Base-by-base conservation (phyloP, 2,888 invertebrate species). In the Alentia gelatinosa region DNA sequence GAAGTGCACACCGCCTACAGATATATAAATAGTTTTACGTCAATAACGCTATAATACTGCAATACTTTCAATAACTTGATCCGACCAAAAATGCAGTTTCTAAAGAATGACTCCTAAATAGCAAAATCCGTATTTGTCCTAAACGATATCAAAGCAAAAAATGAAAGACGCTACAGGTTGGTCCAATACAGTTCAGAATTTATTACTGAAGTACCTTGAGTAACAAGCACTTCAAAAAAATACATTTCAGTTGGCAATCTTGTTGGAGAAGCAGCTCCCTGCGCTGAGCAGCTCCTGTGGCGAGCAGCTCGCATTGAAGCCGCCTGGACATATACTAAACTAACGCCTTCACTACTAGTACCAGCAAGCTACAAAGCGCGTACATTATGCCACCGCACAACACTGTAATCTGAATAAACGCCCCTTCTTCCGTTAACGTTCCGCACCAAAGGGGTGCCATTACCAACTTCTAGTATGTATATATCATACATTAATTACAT, bases 131-230 rank as follows among this genome's bases (percentile, higher is more conserved):
- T n/a, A n/a, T n/a, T n/a, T n/a, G n/a, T n/a, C n/a, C n/a, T n/a
- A n/a, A n/a, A n/a, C n/a, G n/a, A n/a, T n/a, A n/a, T n/a, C n/a
- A n/a, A n/a, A n/a, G n/a, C n/a, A n/a, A n/a, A n/a, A n/a, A n/a
- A n/a, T n/a, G n/a, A 4, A 56, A 56, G 9, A 74, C 79, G 23
- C 35, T 19, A 37, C 37, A 39, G 5, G 5, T 79, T 39, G 79
- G 39, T 79, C 79, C 79, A 79, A 79, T 79, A 79, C 79, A 79
- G 39, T 79, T 79, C 79, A 79, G 79, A 79, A 86, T 86, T 86
- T 86, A 86, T 86, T 86, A 86, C 50, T 47, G 35, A 40, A 47
- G 86, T 86, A 86, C 86, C 86, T 86, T 3, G 23, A 47, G 50
- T 86, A 79, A 47, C 26, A 83, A 83, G 83, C 83, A 83, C 47